Evolutionary conservation across 1,140 invertebrate genomes (phyloP), one percentile per base, ranked within the genome.

Genomic region (Branchinecta lynchi): DNA sequence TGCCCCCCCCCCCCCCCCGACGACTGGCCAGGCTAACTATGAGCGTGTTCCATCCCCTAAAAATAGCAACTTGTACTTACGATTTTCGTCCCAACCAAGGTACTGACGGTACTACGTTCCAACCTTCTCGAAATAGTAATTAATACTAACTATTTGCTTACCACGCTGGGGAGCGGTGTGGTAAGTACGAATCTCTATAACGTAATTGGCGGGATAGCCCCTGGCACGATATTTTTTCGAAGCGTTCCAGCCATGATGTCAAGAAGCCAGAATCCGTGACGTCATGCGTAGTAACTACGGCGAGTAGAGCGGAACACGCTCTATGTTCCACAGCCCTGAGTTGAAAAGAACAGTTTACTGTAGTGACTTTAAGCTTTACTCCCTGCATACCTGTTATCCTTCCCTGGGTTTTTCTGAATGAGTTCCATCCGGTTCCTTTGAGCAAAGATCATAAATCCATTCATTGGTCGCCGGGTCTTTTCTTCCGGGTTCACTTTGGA

Each of bases 391-490:
- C 83, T 80, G 73, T 84, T 84, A 73, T 84, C 82, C 73, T 82
- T 82, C 43, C 82, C 81, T 65, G 83, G 83, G 74, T 80, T 80
- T 70, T 78, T 77, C 70, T 82, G 81, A 32, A 82, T 84, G 44
- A 82, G 79, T 70, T 80, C 78, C 7, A 81, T 72, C 20, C 83
- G 73, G 68, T 79, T 78, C 65, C 80, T 78, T 74, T 84, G 81
- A 10, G 83, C 82, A 77, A 82, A 84, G 51, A 84, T 74, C 77
- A 84, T 80, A 74, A 84, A 84, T 15, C 80, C 82, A 76, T 84
- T 84, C 83, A 84, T 84, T 17, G 83, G 83, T 71, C 83, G 72
- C 68, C 80, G 80, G 21, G 77, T 66, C 6, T 60, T 60, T 6
- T 60, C 51, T 15, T 60, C 51, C 6, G 12, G 51, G 6, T 3